phyloP scores from a whole-genome alignment of 2,113 vertebrate species.

The Channa argus region DNA sequence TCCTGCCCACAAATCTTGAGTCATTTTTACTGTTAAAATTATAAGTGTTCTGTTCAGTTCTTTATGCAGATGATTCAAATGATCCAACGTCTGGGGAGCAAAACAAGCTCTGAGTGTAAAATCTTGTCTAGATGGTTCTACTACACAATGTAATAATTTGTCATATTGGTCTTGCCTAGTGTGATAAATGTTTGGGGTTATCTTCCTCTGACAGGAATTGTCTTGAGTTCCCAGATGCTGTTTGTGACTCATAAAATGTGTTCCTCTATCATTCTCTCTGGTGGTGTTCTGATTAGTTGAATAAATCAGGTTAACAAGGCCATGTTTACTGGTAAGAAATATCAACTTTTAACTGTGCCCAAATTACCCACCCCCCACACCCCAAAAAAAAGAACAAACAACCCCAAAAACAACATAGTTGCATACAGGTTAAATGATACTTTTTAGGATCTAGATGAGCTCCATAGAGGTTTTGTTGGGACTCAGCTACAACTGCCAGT shows the following conservation, averaged over 20 bases:
- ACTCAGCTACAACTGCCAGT: background rate
- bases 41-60: slow-evolving; percentile 33
- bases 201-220: slow-evolving; percentile 46
- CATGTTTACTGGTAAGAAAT: slow-evolving; percentile 7
- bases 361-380: background rate
- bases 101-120: slow-evolving; percentile 74
- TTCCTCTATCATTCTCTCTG: slow-evolving; percentile 27
- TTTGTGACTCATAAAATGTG: slow-evolving; percentile 38
- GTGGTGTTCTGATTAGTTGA: slow-evolving; percentile 3
- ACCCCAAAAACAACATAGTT: no score
- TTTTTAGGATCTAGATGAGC: no score
- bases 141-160: slow-evolving; percentile 65
- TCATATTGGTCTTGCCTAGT: slow-evolving; percentile 72
- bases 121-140: slow-evolving; percentile 70
- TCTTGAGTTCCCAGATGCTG: slow-evolving; percentile 49
- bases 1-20: slow-evolving; percentile 44
- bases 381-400: background rate
- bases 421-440: no score
- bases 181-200: slow-evolving; percentile 51
- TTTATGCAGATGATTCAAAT: slow-evolving; percentile 55
- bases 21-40: slow-evolving; percentile 53
- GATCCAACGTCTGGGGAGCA: slow-evolving; percentile 70
- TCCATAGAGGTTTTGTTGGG: no score
- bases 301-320: background rate
- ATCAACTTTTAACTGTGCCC: background rate